Base-by-base conservation (phyloP, 1,140 invertebrate species). In the Agraylea sexmaculata region DNA sequence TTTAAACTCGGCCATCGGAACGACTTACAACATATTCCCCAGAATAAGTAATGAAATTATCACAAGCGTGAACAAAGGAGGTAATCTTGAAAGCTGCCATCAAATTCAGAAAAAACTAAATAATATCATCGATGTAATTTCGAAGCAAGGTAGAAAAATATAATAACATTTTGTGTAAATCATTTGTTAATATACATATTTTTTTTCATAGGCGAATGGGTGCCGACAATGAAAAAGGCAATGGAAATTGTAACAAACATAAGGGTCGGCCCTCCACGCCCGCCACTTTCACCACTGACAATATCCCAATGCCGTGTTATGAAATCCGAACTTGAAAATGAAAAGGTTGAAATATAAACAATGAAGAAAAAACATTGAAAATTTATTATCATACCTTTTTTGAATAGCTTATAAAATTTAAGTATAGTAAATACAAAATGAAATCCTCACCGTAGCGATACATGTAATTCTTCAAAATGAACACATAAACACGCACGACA, bases 1-100 rank as follows among this genome's bases (percentile, higher is more conserved):
- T 18, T 77, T 83, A 50, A 69, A 77, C 50, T 80, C 77, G 3
- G 69, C 70, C 13, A 81, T 83, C 45, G 66, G 72, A 27, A 78
- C 77, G 1, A 69, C 71, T 4, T 64, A 72, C 23, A 85, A 80
- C 49, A 60, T 83, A 21, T 57, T 62, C 43, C 60, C 61, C 6
- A 33, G 30, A 19, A 33, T 60, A 11, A 58, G 58, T 31, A 51
- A 57, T 19, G 51, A 58, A 12, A 67, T 66, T 19, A 21, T 60
- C 44, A 45, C 52, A n/a, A 57, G 56, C 4, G 51, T 63, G 4
- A 53, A 53, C 2, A 64, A 12, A 36, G 62, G 2, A 44, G 39
- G 0, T 46, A 51, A 34, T 63, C 64, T 0, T 53, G 52, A 37
- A 22, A 16, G 1, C 27, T 59, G 17, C n/a, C n/a, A n/a, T n/a